Percentiles rank a stretch among this genome's conserved stretches.
Evolutionary conservation across 2,888 invertebrate species (phyloP).

Genomic region (Trichopoda pennipes): DNA sequence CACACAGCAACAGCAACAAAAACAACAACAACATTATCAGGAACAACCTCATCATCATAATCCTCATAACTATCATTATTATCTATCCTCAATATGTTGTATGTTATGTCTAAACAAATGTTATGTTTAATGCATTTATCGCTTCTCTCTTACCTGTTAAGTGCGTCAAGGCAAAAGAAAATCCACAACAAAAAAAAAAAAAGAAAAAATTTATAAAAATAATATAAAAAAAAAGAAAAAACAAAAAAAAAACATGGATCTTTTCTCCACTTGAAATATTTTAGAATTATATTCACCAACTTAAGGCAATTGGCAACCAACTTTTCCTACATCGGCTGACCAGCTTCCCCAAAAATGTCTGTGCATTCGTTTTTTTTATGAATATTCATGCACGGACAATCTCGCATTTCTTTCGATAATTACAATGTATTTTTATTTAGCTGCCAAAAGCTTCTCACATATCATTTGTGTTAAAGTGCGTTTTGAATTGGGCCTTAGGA

Average conservation of each 20-base stretch:
- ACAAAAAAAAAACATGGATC: too few species aligned
- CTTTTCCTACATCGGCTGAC: conserved; percentile 19
- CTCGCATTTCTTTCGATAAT: conserved; percentile 57
- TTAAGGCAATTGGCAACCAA: conserved; percentile 42
- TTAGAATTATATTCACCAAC: conserved; percentile 37
- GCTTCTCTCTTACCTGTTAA: conserved; percentile 36
- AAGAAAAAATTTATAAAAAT: too few species aligned
- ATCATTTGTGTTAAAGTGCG: conserved; percentile 51
- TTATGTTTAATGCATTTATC: conserved; percentile 50
- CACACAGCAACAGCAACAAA: neutral
- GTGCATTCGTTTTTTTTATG: neutral
- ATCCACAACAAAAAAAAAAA: too few species aligned
- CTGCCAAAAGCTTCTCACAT: conserved; percentile 66
- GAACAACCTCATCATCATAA: conserved; percentile 5
- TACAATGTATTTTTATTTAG: conserved; percentile 61
- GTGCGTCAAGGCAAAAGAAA: neutral
- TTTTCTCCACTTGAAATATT: neutral
- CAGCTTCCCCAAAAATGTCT: neutral
- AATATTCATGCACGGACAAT: conserved; percentile 8
- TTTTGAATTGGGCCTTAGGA: conserved; percentile 56
- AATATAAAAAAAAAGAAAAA: neutral
- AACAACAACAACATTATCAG: conserved; percentile 17
- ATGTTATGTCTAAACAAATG: conserved; percentile 25
- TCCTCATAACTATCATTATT: conserved; percentile 13
- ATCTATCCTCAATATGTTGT: conserved; percentile 7